Evolutionary conservation across 2,888 invertebrate species (phyloP).

Genomic region (Tricholauxania praeusta): DNA sequence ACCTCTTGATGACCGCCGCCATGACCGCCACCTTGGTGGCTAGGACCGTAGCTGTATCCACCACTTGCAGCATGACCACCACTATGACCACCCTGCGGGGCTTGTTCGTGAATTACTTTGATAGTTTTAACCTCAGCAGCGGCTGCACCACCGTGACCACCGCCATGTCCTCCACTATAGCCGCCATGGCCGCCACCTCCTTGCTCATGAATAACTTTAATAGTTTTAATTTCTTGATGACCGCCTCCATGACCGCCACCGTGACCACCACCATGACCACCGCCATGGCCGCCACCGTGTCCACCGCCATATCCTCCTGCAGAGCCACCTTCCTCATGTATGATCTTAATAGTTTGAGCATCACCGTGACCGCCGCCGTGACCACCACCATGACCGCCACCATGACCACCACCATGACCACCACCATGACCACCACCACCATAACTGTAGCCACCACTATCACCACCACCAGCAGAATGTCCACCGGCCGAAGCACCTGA

Average conservation of each 20-base stretch:
- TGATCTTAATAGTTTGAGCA: conserved; percentile 31
- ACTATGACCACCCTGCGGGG: conserved; percentile 8
- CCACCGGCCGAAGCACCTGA: conserved; percentile 10
- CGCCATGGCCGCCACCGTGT: conserved; percentile 23
- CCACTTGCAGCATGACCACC: conserved; percentile 9
- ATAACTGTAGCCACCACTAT: conserved; percentile 33
- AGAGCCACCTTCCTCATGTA: conserved; percentile 22
- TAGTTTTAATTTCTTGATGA: conserved; percentile 1
- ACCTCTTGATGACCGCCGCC: conserved; percentile 12
- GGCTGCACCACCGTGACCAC: conserved; percentile 19
- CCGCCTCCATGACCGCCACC: conserved; percentile 18
- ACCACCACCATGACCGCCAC: conserved; percentile 25
- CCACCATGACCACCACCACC: conserved; percentile 30
- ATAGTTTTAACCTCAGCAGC: conserved; percentile 38
- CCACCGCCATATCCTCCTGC: conserved; percentile 2
- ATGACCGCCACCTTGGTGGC: not conserved
- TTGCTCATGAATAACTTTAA: conserved; percentile 19
- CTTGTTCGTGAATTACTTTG: conserved; percentile 44
- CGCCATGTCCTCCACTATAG: conserved; percentile 27
- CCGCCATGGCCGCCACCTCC: conserved; percentile 6
- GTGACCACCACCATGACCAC: not conserved
- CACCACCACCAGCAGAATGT: conserved; percentile 29
- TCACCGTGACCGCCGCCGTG: conserved; percentile 32
- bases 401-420: conserved; percentile 30
- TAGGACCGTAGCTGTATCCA: not conserved